Percentiles rank a stretch among this genome's conserved stretches.
phyloP scores from a whole-genome alignment of 2,888 invertebrate species.

The Conchocele bisecta region DNA sequence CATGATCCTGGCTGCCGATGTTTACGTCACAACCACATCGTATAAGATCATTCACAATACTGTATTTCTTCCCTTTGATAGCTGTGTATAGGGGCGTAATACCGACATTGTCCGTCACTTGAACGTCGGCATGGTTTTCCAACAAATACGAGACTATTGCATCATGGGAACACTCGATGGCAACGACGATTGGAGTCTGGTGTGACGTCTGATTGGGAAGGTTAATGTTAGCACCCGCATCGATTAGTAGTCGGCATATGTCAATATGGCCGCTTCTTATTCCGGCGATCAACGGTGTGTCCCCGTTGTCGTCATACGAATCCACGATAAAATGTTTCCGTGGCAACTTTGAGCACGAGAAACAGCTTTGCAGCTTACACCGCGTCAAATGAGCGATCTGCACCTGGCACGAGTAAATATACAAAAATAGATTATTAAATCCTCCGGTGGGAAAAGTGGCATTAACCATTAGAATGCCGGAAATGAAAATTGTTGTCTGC shows the following conservation, averaged over 20 bases:
- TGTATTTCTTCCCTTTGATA: conserved; percentile 58
- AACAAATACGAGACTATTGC: conserved; percentile 94
- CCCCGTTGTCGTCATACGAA: conserved; percentile 59
- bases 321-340: conserved; percentile 16
- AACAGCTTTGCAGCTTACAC: no score
- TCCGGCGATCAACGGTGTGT: conserved; percentile 66
- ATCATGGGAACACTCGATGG: conserved; percentile 87
- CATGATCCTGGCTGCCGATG: conserved; percentile 73
- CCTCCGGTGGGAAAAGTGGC: no score
- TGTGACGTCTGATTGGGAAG: conserved; percentile 55
- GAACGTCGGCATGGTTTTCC: conserved; percentile 92
- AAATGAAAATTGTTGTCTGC: no score
- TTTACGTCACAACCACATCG: conserved; percentile 69
- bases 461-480: no score
- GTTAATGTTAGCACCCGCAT: conserved; percentile 95
- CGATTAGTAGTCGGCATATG: conserved; percentile 92
- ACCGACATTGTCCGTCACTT: conserved; percentile 71
- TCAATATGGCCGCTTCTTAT: conserved; percentile 90
- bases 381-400: no score
- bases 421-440: no score
- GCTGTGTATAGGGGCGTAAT: conserved; percentile 72
- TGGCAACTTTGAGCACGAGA: no score
- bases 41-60: conserved; percentile 60
- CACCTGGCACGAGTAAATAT: no score
- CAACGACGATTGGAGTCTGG: conserved; percentile 94